These are phyloP conservation scores for Lithophane leautieri DNA, from an alignment of 2,888 invertebrate species.

Conservation along the genomic window DNA sequence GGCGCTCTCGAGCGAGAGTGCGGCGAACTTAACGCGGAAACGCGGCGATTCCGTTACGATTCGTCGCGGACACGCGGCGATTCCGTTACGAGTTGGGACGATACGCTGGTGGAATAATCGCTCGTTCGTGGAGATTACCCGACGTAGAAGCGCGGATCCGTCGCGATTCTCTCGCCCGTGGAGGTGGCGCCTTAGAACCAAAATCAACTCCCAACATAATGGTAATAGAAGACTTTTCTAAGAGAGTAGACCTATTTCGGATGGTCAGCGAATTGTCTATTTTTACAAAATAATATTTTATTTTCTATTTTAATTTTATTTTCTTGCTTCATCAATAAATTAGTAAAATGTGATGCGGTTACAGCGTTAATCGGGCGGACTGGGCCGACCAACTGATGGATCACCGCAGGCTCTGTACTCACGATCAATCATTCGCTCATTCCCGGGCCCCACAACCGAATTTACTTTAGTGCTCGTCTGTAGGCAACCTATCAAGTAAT, in stretches of 20 bases:
- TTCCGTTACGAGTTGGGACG: too few relatives aligned
- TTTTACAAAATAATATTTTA: not conserved
- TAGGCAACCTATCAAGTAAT: slow-evolving; percentile 61
- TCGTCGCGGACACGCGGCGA: too few relatives aligned
- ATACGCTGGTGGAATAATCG: too few relatives aligned
- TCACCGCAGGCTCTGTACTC: slow-evolving; percentile 72
- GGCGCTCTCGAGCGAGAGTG: too few relatives aligned
- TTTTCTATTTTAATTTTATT: slow-evolving; percentile 21
- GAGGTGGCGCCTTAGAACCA: not conserved
- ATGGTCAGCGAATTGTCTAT: not conserved
- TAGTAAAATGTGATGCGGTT: slow-evolving; percentile 48
- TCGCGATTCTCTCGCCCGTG: too few relatives aligned
- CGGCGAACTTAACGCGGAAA: too few relatives aligned
- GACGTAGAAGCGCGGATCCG: too few relatives aligned
- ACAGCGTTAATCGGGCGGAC: slow-evolving; percentile 52
- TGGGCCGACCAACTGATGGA: slow-evolving; percentile 72
- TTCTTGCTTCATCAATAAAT: slow-evolving; percentile 39
- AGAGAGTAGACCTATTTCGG: not conserved
- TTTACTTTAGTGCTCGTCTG: slow-evolving; percentile 59
- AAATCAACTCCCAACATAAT: too few relatives aligned
- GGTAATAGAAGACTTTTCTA: not conserved
- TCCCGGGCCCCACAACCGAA: slow-evolving; percentile 57
- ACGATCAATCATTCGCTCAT: slow-evolving; percentile 77
- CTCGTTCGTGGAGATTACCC: too few relatives aligned
- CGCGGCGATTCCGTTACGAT: too few relatives aligned